Percentiles rank a stretch among this genome's conserved stretches.
phyloP scores from a whole-genome alignment of 35 echinoderm and acorn worm species.

The Apostichopus parvimensis region DNA sequence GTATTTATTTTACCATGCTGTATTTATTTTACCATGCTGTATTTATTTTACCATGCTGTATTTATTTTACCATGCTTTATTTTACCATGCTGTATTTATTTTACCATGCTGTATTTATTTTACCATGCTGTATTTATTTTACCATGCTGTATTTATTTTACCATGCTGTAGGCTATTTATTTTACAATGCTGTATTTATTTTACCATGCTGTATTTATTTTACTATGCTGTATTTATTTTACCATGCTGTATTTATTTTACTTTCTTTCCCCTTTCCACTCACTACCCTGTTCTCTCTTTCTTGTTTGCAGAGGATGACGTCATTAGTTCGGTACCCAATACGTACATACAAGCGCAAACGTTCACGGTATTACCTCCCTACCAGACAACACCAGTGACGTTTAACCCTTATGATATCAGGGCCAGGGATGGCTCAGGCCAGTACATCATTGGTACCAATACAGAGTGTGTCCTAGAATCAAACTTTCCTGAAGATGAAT shows the following conservation, averaged over 20 bases:
- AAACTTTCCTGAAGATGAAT: conserved; percentile 19
- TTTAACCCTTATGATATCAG: background rate
- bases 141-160: background rate
- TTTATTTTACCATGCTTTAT: no score
- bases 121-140: no score
- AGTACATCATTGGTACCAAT: background rate
- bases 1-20: no score
- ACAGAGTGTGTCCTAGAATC: background rate
- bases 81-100: no score
- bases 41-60: no score
- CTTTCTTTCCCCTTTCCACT: background rate
- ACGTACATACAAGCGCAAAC: conserved; percentile 2
- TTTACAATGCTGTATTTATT: no score
- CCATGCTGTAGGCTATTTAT: no score
- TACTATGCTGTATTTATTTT: no score
- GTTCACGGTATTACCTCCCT: background rate
- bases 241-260: background rate
- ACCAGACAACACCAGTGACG: background rate
- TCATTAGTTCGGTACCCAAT: background rate
- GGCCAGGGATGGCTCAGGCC: background rate
- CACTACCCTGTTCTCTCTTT: no score
- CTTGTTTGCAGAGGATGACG: background rate
- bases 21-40: no score
- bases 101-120: no score
- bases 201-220: background rate